Evolutionary conservation across 2,113 vertebrate genomes (phyloP).

Genomic region (Charina bottae): DNA sequence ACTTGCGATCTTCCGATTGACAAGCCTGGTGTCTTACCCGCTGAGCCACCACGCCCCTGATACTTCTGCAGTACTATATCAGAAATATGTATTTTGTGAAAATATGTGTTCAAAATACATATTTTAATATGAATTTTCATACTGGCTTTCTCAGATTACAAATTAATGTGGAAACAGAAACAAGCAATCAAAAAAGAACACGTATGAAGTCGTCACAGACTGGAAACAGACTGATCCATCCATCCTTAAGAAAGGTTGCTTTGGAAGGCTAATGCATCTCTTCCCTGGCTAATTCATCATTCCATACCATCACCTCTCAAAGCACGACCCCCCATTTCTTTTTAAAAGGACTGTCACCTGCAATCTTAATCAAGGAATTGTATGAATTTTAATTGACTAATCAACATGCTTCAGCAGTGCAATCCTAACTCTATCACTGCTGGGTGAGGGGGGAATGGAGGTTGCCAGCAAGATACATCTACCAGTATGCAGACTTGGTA

Average conservation of each 20-base stretch:
- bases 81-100: neutral
- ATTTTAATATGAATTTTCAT: neutral
- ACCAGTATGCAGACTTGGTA: neutral
- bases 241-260: neutral
- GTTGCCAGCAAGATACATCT: neutral
- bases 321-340: neutral
- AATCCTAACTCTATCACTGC: neutral
- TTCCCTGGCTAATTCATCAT: neutral
- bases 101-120: neutral
- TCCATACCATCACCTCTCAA: neutral
- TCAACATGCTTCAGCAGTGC: neutral
- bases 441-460: neutral
- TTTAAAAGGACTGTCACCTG: neutral
- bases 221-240: neutral
- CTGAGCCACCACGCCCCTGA: no score
- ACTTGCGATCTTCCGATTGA: no score
- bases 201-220: neutral
- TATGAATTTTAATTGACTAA: slow-evolving; percentile 4
- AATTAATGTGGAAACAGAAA: neutral
- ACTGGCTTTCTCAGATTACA: neutral
- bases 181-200: neutral
- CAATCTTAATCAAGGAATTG: neutral
- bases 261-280: neutral
- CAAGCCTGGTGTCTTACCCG: no score
- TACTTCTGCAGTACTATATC: neutral